These are phyloP conservation scores for Halcyon senegalensis DNA, from an alignment of 2,113 vertebrate species.

Conservation along the genomic window DNA sequence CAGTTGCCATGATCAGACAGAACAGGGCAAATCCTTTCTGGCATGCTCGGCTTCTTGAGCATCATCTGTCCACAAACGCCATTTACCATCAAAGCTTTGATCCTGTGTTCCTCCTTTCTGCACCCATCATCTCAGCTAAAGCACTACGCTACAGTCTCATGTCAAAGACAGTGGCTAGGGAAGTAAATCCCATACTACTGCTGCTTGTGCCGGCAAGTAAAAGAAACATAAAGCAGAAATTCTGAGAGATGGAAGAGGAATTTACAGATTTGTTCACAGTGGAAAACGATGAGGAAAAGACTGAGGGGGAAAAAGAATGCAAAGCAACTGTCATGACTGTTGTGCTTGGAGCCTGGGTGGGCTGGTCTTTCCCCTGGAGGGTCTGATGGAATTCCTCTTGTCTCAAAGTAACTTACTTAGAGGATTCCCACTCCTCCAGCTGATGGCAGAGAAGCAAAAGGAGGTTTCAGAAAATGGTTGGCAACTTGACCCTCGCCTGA, in stretches of 20 bases:
- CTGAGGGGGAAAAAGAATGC: neutral
- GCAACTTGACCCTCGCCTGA: neutral
- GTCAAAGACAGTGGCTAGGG: neutral
- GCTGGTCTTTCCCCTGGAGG: neutral
- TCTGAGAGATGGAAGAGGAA: neutral
- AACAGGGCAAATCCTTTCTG: neutral
- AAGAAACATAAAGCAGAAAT: neutral
- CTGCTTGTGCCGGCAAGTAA: neutral
- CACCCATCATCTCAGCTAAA: neutral
- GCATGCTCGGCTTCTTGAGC: neutral
- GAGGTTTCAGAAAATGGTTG: neutral
- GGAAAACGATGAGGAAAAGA: neutral
- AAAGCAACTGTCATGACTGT: neutral
- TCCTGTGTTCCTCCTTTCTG: neutral
- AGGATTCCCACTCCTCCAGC: neutral
- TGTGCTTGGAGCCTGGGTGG: neutral
- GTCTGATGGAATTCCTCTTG: neutral
- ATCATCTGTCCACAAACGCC: neutral
- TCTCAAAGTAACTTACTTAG: neutral
- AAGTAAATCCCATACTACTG: neutral
- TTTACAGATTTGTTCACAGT: neutral
- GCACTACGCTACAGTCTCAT: neutral
- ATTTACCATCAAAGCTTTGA: neutral
- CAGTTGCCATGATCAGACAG: neutral
- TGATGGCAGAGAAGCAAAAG: neutral